phyloP scores from a whole-genome alignment of 2,113 vertebrate species.

The Euleptes europaea region DNA sequence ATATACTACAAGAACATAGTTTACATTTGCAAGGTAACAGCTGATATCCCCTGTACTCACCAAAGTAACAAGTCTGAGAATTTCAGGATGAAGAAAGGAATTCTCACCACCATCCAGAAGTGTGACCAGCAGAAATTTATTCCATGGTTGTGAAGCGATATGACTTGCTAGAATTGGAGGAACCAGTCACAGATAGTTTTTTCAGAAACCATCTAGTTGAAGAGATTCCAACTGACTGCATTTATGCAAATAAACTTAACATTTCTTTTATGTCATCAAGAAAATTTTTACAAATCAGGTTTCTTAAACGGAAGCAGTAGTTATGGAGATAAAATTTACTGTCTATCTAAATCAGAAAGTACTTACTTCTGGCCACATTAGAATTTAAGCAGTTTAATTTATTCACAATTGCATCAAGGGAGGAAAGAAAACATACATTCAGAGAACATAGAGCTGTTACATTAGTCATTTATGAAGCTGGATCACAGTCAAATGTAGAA shows the following conservation, averaged over 20 bases:
- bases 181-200: conserved; percentile 20
- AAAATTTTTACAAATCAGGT: background rate
- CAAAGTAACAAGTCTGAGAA: conserved; percentile 84
- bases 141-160: conserved; percentile 87
- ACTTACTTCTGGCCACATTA: background rate
- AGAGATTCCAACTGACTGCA: background rate
- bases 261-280: conserved; percentile 20
- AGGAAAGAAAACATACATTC: background rate
- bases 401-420: background rate
- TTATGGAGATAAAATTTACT: background rate
- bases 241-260: conserved; percentile 8
- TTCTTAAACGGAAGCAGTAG: background rate
- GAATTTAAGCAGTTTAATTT: conserved; percentile 1
- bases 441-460: background rate
- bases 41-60: conserved; percentile 72
- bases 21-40: background rate
- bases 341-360: conserved; percentile 37
- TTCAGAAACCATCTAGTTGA: conserved; percentile 9
- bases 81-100: conserved; percentile 82
- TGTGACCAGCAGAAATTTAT: conserved; percentile 83
- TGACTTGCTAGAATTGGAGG: conserved; percentile 76
- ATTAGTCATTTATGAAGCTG: background rate
- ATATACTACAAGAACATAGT: background rate
- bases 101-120: conserved; percentile 78
- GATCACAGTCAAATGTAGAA: background rate